Percentiles rank a stretch among this genome's conserved stretches.
Conservation (phyloP, 2,797 vertebrate genomes). For the Tokudaia tokunoshimensis region DNA sequence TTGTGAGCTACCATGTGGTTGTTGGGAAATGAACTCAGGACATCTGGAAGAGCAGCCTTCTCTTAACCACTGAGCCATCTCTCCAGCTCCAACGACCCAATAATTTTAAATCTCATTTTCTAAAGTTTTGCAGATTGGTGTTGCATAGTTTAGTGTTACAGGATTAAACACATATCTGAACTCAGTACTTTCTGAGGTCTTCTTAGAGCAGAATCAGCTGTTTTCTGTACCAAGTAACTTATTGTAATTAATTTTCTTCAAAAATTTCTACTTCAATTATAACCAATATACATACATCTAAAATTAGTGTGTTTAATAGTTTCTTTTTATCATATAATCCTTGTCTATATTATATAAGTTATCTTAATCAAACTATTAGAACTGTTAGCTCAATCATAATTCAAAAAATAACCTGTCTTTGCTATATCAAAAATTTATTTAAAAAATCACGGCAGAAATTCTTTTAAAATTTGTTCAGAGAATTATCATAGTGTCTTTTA, state of each 20-base stretch:
- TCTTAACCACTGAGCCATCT: not conserved
- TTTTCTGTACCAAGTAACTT: slow-evolving; percentile 58
- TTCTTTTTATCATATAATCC: slow-evolving; percentile 43
- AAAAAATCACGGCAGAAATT: not conserved
- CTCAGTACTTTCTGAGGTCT: slow-evolving; percentile 35
- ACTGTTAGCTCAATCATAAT: not conserved
- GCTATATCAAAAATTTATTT: not conserved
- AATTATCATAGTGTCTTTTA: slow-evolving; percentile 35
- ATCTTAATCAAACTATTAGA: slow-evolving; percentile 42
- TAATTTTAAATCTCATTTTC: slow-evolving; percentile 74
- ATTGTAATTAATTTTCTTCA: slow-evolving; percentile 59
- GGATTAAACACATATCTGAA: slow-evolving; percentile 62
- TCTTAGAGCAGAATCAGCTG: slow-evolving; percentile 56
- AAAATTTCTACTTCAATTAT: slow-evolving; percentile 37
- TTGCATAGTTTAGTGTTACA: slow-evolving; percentile 10
- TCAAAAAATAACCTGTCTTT: not conserved
- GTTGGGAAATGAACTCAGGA: not conserved
- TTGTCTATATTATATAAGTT: slow-evolving; percentile 46
- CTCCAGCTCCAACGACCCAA: not conserved
- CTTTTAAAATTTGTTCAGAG: not conserved
- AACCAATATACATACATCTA: slow-evolving; percentile 33
- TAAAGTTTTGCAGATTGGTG: slow-evolving; percentile 55
- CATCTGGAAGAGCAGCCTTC: not conserved
- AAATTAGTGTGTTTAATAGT: slow-evolving; percentile 41
- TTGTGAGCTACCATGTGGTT: not conserved